Percentiles rank a stretch among this genome's conserved stretches.
Conservation (phyloP, 2,797 vertebrate genomes). For the Pseudochirops corinnae region DNA sequence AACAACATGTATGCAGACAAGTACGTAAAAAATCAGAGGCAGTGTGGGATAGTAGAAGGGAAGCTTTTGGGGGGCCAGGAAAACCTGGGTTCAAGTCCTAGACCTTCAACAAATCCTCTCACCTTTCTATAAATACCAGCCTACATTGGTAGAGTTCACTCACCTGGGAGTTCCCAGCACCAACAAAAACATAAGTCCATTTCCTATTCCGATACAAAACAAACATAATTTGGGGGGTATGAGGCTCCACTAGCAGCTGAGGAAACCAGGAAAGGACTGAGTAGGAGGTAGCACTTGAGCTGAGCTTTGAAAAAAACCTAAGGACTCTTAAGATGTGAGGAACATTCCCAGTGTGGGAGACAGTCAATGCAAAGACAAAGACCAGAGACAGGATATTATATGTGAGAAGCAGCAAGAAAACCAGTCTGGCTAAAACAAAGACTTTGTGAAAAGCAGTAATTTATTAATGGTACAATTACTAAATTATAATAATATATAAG, state of each 20-base stretch:
- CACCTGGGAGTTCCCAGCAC: neutral
- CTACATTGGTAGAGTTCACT: neutral
- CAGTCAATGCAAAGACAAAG: neutral
- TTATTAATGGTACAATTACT: neutral
- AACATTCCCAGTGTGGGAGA: neutral
- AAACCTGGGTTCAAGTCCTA: too few species aligned
- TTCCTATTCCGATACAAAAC: neutral
- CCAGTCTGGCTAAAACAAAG: neutral
- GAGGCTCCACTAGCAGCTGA: neutral
- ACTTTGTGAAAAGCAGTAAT: neutral
- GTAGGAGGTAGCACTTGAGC: neutral
- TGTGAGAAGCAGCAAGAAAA: neutral
- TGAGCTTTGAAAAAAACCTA: neutral
- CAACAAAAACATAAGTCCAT: neutral
- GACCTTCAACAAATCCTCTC: too few species aligned
- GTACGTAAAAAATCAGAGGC: too few species aligned
- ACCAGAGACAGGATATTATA: neutral
- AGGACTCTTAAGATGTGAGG: neutral
- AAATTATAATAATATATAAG: neutral
- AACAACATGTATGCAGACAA: too few species aligned
- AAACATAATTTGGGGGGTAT: neutral
- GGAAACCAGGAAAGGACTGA: neutral
- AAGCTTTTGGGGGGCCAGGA: too few species aligned
- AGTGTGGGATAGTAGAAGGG: too few species aligned
- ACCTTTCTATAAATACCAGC: neutral